Percentiles rank a stretch among this genome's conserved stretches.
phyloP scores from a whole-genome alignment of 2,797 vertebrate species.

The Naso thynnoides region DNA sequence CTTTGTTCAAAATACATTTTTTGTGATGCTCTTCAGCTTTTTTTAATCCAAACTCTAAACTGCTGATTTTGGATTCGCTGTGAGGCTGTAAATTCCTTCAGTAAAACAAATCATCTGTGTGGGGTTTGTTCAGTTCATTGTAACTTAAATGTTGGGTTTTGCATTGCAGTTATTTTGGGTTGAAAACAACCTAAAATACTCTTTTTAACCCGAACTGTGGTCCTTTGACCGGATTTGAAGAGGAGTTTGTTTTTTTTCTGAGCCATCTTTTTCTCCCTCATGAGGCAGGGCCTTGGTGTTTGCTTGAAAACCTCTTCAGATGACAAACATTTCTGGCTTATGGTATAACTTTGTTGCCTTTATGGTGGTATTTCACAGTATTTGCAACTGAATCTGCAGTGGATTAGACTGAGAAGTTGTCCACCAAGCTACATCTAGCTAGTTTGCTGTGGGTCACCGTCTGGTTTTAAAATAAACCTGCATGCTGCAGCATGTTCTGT shows the following conservation, averaged over 20 bases:
- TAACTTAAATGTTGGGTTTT: not conserved
- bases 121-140: conserved; percentile 27
- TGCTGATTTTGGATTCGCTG: conserved; percentile 24
- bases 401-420: conserved; percentile 5
- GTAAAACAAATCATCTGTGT: conserved; percentile 10
- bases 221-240: conserved; percentile 2
- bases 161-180: not conserved
- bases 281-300: not conserved
- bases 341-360: not conserved
- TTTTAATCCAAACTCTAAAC: conserved; percentile 2
- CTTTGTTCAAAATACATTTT: conserved; percentile 1
- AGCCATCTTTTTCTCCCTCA: not conserved
- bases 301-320: not conserved
- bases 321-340: not conserved
- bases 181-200: not conserved
- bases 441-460: conserved; percentile 29
- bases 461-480: conserved; percentile 22
- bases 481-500: not conserved
- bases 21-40: conserved; percentile 4
- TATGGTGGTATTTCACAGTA: not conserved
- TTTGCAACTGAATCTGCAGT: not conserved
- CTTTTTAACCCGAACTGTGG: not conserved
- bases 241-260: conserved; percentile 1
- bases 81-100: conserved; percentile 34
- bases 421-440: conserved; percentile 2